Base-by-base conservation (phyloP, 2,888 invertebrate species). In the Peribatodes rhomboidaria region DNA sequence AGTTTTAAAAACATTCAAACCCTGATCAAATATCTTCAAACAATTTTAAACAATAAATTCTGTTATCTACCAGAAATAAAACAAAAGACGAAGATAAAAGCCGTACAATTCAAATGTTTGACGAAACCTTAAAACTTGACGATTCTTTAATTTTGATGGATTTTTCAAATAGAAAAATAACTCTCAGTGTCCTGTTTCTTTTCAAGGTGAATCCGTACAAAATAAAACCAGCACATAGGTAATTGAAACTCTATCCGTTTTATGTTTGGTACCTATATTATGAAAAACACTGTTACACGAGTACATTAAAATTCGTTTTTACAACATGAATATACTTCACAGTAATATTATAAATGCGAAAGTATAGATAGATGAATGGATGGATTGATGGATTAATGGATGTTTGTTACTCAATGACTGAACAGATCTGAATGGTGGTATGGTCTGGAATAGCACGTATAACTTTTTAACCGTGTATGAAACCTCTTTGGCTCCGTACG, bases 21-120 rank as follows among this genome's bases (percentile, higher is more conserved):
- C 6, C 6, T 4, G 27, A 27, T 4, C 2, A 4, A 27, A 27
- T 22, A 10, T 14, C 10, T n/a, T 16, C 16, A 16, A 20, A 58
- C 14, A n/a, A n/a, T n/a, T n/a, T n/a, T n/a, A n/a, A n/a, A 49
- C 11, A 4, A 58, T 31, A 27, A 37, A 13, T 18, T 18, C 14
- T 16, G 16, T 58, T 41, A n/a, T 49, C 18, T 14, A 9, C 27
- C 16, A 27, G 6, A 41, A 8, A 4, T 50, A 44, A 41, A 14
- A 39, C 9, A 27, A 31, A 61, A 54, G 52, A 47, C 47, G 37
- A 31, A 33, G 22, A 53, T 53, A 54, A 64, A 35, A 53, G 22
- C 53, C 49, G 52, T 56, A 47, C 42, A 42, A 58, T 61, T 57
- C 20, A 31, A 54, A 58, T 54, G 27, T 66, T 58, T 56, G 35